A percentile compares a stretch with the other conserved stretches of the same genome.
Conservation (phyloP, 92 coral and sea anemone species). For the Plumapathes pennacea region DNA sequence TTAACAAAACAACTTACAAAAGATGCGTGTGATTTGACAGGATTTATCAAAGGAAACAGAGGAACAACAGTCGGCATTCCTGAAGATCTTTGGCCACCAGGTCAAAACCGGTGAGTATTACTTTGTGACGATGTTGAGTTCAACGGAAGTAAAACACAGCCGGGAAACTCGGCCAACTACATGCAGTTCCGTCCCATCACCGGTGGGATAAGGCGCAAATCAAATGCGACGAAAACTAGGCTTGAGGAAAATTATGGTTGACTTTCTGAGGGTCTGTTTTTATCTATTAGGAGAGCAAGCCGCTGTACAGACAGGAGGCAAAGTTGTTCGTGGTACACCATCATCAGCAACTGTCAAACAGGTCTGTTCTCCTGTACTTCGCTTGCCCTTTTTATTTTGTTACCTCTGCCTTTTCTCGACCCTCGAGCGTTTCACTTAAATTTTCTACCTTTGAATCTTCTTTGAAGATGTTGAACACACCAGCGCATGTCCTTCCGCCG, state of each 20-base stretch:
- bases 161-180: too few relatives aligned
- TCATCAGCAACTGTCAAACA: conserved; percentile 62
- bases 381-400: neutral
- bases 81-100: conserved; percentile 60
- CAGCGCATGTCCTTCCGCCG: conserved; percentile 93
- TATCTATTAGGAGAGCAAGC: conserved; percentile 27
- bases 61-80: conserved; percentile 52
- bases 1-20: too few relatives aligned
- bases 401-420: neutral
- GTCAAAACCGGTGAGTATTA: conserved; percentile 38
- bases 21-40: too few relatives aligned
- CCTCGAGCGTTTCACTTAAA: too few relatives aligned
- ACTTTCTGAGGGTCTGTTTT: neutral
- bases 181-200: too few relatives aligned
- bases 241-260: neutral
- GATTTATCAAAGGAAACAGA: conserved; percentile 2
- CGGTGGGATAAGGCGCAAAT: too few relatives aligned
- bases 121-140: neutral
- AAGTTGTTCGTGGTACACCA: conserved; percentile 54
- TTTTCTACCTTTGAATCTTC: too few relatives aligned
- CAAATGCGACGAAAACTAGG: too few relatives aligned
- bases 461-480: conserved; percentile 76
- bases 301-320: conserved; percentile 30
- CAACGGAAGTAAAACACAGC: too few relatives aligned
- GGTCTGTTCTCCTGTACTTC: conserved; percentile 20